Conservation (phyloP, 2,797 vertebrate species). For the Malurus leucopterus region DNA sequence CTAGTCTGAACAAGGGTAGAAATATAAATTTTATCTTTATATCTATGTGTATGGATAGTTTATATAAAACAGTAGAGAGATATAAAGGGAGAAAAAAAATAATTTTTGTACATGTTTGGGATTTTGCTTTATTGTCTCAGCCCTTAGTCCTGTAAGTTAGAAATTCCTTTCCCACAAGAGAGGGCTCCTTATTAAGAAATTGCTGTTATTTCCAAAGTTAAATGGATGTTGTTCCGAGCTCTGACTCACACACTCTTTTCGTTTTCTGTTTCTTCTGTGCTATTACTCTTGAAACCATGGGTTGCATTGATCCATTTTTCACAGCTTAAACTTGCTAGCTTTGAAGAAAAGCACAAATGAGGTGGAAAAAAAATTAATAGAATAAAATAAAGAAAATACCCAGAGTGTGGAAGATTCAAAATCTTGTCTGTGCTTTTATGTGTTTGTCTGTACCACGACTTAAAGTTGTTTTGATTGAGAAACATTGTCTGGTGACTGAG, state of each 20-base stretch:
- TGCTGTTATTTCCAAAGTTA: background rate
- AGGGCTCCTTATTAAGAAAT: background rate
- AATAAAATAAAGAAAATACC: background rate
- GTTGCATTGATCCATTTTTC: background rate
- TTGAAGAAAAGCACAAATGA: background rate
- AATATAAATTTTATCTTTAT: background rate
- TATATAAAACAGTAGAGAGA: background rate
- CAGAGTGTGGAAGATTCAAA: background rate
- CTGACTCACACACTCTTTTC: background rate
- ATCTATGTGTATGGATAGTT: background rate
- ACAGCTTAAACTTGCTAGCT: background rate
- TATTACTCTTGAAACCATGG: background rate
- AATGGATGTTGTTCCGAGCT: background rate
- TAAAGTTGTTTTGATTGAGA: background rate
- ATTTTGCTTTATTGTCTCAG: background rate
- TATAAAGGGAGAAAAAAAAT: background rate
- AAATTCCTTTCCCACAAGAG: background rate
- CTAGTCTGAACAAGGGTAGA: background rate
- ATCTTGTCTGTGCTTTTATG: background rate
- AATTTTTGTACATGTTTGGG: background rate
- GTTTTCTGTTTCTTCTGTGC: background rate
- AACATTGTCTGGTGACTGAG: background rate
- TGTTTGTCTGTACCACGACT: fast-evolving
- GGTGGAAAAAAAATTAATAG: too few relatives aligned
- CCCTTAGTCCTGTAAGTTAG: background rate